These are phyloP conservation scores for Albula goreensis DNA, from an alignment of 2,113 vertebrate species.

Conservation along the genomic window DNA sequence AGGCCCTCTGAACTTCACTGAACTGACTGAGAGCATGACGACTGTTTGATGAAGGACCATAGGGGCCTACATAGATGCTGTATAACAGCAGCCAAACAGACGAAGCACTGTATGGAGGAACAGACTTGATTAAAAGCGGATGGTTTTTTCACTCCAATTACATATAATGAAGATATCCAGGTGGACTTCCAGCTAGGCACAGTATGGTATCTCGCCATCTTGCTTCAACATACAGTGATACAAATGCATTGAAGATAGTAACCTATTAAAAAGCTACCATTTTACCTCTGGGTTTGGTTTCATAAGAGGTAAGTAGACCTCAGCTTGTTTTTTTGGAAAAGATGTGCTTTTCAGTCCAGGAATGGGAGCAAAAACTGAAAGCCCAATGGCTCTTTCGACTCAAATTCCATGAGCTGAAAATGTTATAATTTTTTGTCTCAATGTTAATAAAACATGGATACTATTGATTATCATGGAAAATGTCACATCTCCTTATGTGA, in stretches of 20 bases:
- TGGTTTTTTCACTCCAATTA: not conserved
- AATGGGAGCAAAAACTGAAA: no score
- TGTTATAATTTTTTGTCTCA: no score
- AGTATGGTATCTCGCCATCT: not conserved
- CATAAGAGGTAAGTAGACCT: not conserved
- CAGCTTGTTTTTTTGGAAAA: not conserved
- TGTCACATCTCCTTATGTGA: no score
- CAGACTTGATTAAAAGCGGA: conserved; percentile 34
- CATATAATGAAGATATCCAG: not conserved
- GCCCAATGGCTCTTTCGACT: no score
- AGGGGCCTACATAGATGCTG: conserved; percentile 67
- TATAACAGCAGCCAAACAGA: conserved; percentile 57
- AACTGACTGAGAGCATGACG: conserved; percentile 59
- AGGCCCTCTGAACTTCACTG: conserved; percentile 64
- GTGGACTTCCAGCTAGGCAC: not conserved
- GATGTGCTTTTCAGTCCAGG: no score
- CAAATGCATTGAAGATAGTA: not conserved
- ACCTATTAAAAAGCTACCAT: not conserved
- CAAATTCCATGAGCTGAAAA: no score
- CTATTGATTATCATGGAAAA: no score
- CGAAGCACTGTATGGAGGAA: conserved; percentile 43
- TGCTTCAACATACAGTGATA: not conserved
- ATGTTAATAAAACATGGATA: no score
- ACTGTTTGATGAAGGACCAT: conserved; percentile 59
- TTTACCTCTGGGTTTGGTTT: no score